These are phyloP conservation scores for Sinelater perroti DNA, from an alignment of 2,888 invertebrate species.

Conservation along the genomic window DNA sequence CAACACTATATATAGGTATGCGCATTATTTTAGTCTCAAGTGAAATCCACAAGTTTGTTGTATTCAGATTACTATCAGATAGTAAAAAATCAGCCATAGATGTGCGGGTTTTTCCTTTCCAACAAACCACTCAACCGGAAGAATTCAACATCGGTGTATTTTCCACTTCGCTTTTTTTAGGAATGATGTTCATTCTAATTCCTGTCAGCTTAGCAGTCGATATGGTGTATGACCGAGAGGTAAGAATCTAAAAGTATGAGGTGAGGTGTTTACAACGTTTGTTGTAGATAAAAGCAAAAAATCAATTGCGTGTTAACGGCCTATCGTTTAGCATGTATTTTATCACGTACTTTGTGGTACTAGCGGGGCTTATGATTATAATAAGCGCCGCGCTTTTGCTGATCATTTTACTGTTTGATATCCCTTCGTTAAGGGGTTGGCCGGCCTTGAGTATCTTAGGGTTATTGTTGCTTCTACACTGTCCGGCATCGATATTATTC, in stretches of 20 bases:
- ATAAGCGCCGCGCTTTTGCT: conserved; percentile 71
- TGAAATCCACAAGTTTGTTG: background rate
- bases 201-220: conserved; percentile 81
- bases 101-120: conserved; percentile 74
- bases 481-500: conserved; percentile 78
- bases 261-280: background rate
- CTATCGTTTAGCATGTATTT: conserved; percentile 79
- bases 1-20: conserved; percentile 74
- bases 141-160: conserved; percentile 77
- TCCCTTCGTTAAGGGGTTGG: conserved; percentile 74
- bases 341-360: conserved; percentile 76
- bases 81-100: conserved; percentile 62
- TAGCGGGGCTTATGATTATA: conserved; percentile 73
- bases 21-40: conserved; percentile 4
- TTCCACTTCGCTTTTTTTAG: conserved; percentile 78
- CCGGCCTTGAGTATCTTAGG: conserved; percentile 75
- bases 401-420: conserved; percentile 73
- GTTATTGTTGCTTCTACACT: conserved; percentile 73
- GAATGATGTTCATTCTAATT: conserved; percentile 81
- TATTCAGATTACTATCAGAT: conserved; percentile 19
- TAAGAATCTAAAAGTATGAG: conserved; percentile 60
- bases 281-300: conserved; percentile 80
- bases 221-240: conserved; percentile 85
- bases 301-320: conserved; percentile 84
- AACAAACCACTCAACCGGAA: conserved; percentile 77